Evolutionary conservation across 2,888 invertebrate species (phyloP), one percentile per base, ranked within the genome.

Genomic region (Cephus pulcher): DNA sequence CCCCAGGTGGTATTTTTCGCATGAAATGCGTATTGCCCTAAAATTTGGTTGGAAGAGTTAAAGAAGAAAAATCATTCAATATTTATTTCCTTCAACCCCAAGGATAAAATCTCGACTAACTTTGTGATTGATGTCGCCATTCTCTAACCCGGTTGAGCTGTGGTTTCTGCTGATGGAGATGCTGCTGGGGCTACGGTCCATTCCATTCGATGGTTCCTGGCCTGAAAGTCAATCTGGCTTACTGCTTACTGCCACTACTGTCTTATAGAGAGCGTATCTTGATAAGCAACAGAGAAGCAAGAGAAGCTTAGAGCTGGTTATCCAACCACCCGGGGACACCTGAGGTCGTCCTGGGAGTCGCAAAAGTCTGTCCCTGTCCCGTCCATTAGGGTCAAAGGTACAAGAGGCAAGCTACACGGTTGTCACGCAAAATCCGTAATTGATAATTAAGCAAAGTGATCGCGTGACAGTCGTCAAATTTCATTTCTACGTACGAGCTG

Each of bases 1-100:
- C 97, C 30, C 98, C 99, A 0, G 95, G 95, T 23, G 99, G 99
- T 90, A 99, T 97, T 93, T 99, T 99, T 81, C 97, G 94, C 97
- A 98, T 97, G 89, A 98, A 98, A 85, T 98, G 94, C 78, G 96
- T 95, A 90, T 98, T 98, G 82, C 95, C 95, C 93, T 97, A 94
- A n/a, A 87, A 56, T 15, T 56, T 9, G 0, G 0, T 23, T 56
- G 9, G 2, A 56, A 9, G 12, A 9, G 6, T 56, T 9, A 9
- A 23, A 9, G 40, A 56, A 23, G 9, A 56, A 56, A 23, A 6
- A 56, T 9, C 2, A 9, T 23, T 2, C 0, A 9, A 56, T 9
- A 23, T 56, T 56, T 15, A 4, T 30, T 12, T 33, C 11, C 23
- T 15, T 69, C 75, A 12, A 75, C 33, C 34, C 33, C 0, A 12